These are phyloP conservation scores for Drosophila prosaltans DNA, from an alignment of 1,140 invertebrate genomes.

Conservation along the genomic window DNA sequence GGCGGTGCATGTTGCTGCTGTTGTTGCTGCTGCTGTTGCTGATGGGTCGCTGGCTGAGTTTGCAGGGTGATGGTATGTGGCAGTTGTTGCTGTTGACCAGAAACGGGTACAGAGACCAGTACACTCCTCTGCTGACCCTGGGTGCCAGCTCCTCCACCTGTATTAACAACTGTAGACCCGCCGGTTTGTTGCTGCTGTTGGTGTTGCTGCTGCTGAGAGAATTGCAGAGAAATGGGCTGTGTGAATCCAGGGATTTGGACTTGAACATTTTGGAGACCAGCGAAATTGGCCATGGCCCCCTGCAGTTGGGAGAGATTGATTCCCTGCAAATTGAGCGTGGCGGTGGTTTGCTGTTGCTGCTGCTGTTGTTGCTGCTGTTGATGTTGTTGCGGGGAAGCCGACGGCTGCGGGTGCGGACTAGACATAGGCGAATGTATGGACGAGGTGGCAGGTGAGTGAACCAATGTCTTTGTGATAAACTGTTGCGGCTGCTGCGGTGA, in stretches of 20 bases:
- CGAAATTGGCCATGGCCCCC: constrained; percentile 86
- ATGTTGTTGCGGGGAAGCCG: constrained; percentile 72
- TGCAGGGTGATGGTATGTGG: constrained; percentile 68
- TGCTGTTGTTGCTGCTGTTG: constrained; percentile 49
- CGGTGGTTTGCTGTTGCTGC: constrained; percentile 64
- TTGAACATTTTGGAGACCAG: constrained; percentile 91
- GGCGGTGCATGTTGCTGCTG: constrained; percentile 62
- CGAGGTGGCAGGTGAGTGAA: constrained; percentile 79
- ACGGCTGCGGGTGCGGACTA: constrained; percentile 86
- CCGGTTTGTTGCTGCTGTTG: constrained; percentile 83
- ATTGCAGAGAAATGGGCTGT: constrained; percentile 90
- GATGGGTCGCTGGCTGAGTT: constrained; percentile 36
- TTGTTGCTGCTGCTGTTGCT: constrained; percentile 33
- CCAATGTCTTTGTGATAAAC: constrained; percentile 74
- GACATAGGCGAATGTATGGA: constrained; percentile 85
- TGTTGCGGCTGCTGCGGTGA: constrained; percentile 77
- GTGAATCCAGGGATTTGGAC: constrained; percentile 90
- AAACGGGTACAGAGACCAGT: constrained; percentile 80
- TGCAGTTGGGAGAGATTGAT: constrained; percentile 91
- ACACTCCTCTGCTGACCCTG: constrained; percentile 66
- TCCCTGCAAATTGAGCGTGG: constrained; percentile 87
- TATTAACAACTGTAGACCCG: constrained; percentile 49
- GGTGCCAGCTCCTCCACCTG: constrained; percentile 76
- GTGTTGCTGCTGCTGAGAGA: constrained; percentile 85
- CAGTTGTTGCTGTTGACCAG: constrained; percentile 81